A percentile compares a stretch with the other conserved stretches of the same genome.
These are phyloP conservation scores for Aleiodes alternator DNA, from an alignment of 2,888 invertebrate species.

Conservation along the genomic window DNA sequence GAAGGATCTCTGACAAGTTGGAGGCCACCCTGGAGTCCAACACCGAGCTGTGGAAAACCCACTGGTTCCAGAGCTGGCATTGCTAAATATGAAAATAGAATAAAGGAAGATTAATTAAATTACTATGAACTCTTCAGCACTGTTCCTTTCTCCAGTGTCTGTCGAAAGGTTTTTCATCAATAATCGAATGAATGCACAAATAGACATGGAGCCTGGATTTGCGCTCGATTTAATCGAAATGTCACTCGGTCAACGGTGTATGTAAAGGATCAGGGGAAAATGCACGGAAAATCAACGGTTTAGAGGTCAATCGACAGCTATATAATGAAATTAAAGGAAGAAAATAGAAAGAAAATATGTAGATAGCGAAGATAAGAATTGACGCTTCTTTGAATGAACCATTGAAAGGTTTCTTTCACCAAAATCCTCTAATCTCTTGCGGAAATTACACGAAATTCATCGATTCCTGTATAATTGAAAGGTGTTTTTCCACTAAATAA, in stretches of 20 bases:
- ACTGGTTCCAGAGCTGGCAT: constrained; percentile 83
- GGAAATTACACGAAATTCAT: too few species aligned
- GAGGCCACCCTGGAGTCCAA: constrained; percentile 69
- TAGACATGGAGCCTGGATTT: constrained; percentile 44
- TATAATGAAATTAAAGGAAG: too few species aligned
- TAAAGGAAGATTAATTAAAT: constrained; percentile 37
- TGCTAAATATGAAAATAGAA: constrained; percentile 67
- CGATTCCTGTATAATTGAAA: too few species aligned
- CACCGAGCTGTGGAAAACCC: constrained; percentile 79
- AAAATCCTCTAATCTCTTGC: too few species aligned
- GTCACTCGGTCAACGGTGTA: constrained; percentile 65
- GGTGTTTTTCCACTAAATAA: too few species aligned
- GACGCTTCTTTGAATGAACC: too few species aligned
- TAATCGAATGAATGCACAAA: constrained; percentile 53
- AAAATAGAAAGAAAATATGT: neutral
- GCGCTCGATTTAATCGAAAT: constrained; percentile 58
- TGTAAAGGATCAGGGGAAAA: constrained; percentile 33
- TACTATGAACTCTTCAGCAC: constrained; percentile 15
- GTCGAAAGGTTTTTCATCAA: constrained; percentile 44
- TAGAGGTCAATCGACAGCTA: neutral
- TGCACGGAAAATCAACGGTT: neutral
- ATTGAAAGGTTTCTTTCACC: too few species aligned
- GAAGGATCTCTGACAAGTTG: constrained; percentile 91
- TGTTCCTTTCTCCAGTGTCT: neutral
- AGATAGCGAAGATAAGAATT: neutral